Percentiles rank a stretch among this genome's conserved stretches.
phyloP scores from a whole-genome alignment of 2,888 invertebrate genomes.

The Gymnosoma rotundatum region DNA sequence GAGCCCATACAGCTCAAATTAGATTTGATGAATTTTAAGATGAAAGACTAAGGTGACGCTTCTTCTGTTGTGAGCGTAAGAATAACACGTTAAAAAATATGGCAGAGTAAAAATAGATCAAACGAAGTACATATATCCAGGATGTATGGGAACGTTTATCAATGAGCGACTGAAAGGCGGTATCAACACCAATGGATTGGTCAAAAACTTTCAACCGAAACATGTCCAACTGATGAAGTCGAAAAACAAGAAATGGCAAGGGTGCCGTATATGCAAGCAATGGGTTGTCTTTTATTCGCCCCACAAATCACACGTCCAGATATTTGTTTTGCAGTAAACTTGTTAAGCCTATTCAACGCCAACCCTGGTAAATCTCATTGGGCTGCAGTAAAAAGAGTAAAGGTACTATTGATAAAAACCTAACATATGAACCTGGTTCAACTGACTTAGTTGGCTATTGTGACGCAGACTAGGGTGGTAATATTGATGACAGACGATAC shows the following conservation, averaged over 20 bases:
- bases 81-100: conserved; percentile 39
- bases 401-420: not conserved
- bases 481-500: not conserved
- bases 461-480: conserved; percentile 1
- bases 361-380: conserved; percentile 13
- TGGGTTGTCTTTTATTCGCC: not conserved
- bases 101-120: conserved; percentile 49
- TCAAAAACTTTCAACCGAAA: conserved; percentile 4
- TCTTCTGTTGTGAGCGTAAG: conserved; percentile 32
- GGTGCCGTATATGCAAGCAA: not conserved
- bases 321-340: too few species aligned
- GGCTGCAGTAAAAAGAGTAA: not conserved
- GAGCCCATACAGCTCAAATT: conserved; percentile 20
- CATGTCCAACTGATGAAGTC: not conserved
- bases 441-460: not conserved
- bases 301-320: conserved; percentile 13
- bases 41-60: conserved; percentile 27
- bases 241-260: not conserved
- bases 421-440: not conserved
- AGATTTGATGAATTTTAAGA: conserved; percentile 18
- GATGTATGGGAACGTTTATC: conserved; percentile 45
- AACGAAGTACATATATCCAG: conserved; percentile 44
- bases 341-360: too few species aligned
- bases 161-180: conserved; percentile 7
- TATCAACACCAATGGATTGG: not conserved